Percentiles rank a stretch among this genome's conserved stretches.
These are phyloP conservation scores for Alauda arvensis DNA, from an alignment of 2,797 vertebrate genomes.

Conservation along the genomic window DNA sequence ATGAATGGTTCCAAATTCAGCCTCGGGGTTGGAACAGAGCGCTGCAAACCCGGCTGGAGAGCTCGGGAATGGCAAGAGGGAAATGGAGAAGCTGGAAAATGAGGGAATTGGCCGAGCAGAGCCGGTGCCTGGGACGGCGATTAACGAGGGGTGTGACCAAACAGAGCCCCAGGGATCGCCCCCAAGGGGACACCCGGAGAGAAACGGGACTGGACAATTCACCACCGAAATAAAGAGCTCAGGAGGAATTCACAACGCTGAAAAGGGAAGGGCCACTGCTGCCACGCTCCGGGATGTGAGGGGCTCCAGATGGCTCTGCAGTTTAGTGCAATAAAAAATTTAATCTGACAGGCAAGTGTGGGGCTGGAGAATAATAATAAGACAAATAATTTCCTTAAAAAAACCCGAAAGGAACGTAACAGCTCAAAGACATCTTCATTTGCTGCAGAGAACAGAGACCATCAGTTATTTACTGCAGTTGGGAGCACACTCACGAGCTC, in stretches of 20 bases:
- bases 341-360: slow-evolving; percentile 65
- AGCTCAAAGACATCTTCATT: slow-evolving; percentile 55
- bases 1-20: background rate
- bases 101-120: background rate
- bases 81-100: background rate
- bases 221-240: background rate
- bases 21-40: background rate
- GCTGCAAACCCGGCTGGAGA: background rate
- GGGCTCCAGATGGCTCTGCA: slow-evolving; percentile 72
- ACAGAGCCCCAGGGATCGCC: background rate
- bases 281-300: background rate
- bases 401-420: background rate
- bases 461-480: background rate
- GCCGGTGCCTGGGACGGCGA: background rate
- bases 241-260: background rate
- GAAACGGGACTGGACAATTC: rapidly evolving
- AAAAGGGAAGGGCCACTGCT: background rate
- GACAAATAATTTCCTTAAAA: slow-evolving; percentile 31
- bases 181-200: background rate
- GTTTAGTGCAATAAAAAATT: slow-evolving; percentile 65
- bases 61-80: background rate
- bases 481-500: background rate
- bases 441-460: background rate
- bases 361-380: slow-evolving; percentile 43
- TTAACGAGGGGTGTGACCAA: background rate